phyloP scores from a whole-genome alignment of 2,888 invertebrate genomes.

The Actias luna region DNA sequence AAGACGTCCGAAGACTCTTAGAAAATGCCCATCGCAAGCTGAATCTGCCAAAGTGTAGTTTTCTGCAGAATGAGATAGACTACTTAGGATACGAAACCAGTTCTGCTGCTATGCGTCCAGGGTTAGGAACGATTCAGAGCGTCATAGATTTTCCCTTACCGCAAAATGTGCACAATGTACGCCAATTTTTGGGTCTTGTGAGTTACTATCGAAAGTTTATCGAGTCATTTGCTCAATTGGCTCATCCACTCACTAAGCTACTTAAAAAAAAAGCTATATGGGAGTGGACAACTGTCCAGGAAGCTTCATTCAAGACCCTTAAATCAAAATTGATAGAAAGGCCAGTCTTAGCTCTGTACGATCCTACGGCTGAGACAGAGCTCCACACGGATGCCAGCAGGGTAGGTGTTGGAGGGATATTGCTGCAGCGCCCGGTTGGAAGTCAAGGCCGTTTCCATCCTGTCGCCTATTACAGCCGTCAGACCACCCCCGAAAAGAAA shows the following conservation, averaged over 20 bases:
- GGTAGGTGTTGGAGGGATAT: conserved; percentile 15
- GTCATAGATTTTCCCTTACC: conserved; percentile 12
- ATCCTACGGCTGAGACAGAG: conserved; percentile 13
- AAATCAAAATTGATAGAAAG: conserved; percentile 10
- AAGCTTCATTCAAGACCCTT: conserved; percentile 6
- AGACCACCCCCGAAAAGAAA: conserved; percentile 28
- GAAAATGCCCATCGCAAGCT: conserved; percentile 25
- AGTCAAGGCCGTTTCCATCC: neutral
- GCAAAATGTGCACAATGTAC: conserved; percentile 16
- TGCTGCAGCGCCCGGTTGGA: conserved; percentile 7
- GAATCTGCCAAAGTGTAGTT: conserved; percentile 34
- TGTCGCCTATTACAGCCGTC: conserved; percentile 28
- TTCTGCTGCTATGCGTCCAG: conserved; percentile 9
- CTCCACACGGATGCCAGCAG: conserved; percentile 18
- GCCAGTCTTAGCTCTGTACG: conserved; percentile 15
- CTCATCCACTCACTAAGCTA: no score
- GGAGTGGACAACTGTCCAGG: neutral
- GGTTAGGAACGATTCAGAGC: conserved; percentile 8
- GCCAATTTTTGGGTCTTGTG: conserved; percentile 16
- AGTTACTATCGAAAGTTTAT: no score
- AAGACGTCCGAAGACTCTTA: conserved; percentile 22
- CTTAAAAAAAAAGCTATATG: no score
- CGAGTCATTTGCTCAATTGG: no score
- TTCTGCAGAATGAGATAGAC: conserved; percentile 12
- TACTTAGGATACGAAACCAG: conserved; percentile 17